phyloP scores from a whole-genome alignment of 2,888 invertebrate genomes.

The Metopia argyrocephala region DNA sequence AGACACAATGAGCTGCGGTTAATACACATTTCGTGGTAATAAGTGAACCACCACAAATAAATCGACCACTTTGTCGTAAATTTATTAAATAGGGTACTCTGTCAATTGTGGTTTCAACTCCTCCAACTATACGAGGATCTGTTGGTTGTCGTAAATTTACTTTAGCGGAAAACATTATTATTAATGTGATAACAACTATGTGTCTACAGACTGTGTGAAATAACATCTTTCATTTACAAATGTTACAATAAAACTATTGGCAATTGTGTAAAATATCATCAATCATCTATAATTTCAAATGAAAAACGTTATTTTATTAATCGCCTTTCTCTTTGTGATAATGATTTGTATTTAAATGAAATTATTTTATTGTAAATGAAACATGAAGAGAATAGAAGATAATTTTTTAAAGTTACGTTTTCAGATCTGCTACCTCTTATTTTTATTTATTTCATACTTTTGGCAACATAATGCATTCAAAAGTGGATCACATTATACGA shows the following conservation, averaged over 20 bases:
- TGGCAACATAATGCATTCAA: too few species aligned
- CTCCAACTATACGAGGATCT: constrained; percentile 65
- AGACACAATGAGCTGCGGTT: constrained; percentile 75
- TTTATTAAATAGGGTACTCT: constrained; percentile 73
- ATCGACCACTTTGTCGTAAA: constrained; percentile 68
- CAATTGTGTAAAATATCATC: background rate
- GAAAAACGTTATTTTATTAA: constrained; percentile 8
- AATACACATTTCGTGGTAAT: constrained; percentile 70
- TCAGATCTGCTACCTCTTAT: too few species aligned
- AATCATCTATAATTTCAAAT: background rate
- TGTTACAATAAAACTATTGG: constrained; percentile 19
- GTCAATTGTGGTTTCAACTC: constrained; percentile 68
- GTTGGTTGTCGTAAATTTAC: background rate
- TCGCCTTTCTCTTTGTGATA: background rate
- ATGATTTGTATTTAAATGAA: background rate
- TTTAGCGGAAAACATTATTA: background rate
- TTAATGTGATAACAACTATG: background rate
- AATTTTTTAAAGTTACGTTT: too few species aligned
- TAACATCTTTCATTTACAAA: constrained; percentile 21
- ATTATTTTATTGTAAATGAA: constrained; percentile 3
- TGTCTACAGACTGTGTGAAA: background rate
- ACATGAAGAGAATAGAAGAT: constrained; percentile 1
- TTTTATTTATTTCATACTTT: too few species aligned
- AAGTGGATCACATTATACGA: too few species aligned
- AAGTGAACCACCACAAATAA: constrained; percentile 75